Evolutionary conservation across 2,797 vertebrate species (phyloP).

Genomic region (Neopelma chrysocephalum): DNA sequence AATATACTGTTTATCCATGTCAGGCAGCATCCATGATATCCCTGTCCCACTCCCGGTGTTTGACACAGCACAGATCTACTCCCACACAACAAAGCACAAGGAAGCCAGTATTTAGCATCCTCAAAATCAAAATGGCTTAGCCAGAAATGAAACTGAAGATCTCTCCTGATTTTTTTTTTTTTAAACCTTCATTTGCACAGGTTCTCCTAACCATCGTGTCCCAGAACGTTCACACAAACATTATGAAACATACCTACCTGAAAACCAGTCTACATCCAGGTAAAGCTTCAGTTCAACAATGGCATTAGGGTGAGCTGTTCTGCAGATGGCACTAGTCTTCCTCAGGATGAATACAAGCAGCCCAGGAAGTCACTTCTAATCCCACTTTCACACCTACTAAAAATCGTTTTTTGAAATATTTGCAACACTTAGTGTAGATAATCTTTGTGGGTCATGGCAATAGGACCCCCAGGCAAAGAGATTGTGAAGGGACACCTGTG

Average conservation of each 20-base stretch:
- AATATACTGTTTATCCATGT: neutral
- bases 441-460: neutral
- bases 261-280: neutral
- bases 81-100: neutral
- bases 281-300: neutral
- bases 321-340: neutral
- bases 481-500: fast-evolving
- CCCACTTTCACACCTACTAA: neutral
- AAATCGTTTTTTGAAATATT: neutral
- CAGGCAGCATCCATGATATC: neutral
- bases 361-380: neutral
- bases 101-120: neutral
- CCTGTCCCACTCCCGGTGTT: neutral
- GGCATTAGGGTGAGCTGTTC: neutral
- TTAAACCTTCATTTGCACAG: neutral
- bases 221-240: neutral
- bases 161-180: neutral
- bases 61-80: neutral
- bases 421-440: neutral
- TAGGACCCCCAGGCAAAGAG: neutral
- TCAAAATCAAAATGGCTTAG: neutral
- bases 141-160: neutral
- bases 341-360: neutral
- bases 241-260: neutral
- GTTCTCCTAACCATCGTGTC: neutral